These are phyloP conservation scores for Prionailurus bengalensis DNA, from an alignment of 2,113 vertebrate genomes.

Conservation along the genomic window DNA sequence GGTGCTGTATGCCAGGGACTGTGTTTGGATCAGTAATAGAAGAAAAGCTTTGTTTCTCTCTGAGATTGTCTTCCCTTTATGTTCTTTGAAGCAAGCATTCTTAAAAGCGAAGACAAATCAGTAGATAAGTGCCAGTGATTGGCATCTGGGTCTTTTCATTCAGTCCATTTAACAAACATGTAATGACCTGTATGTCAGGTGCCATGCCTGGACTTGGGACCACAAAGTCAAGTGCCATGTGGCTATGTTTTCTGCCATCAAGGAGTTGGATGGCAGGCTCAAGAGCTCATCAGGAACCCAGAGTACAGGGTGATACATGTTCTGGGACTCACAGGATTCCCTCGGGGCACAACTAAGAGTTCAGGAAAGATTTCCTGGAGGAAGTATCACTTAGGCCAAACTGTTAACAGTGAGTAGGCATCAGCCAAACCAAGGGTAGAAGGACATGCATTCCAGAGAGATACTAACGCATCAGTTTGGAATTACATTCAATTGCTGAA, in stretches of 20 bases:
- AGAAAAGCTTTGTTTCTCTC: not conserved
- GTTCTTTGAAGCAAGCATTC: conserved; percentile 49
- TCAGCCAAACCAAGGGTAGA: not conserved
- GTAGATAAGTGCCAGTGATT: conserved; percentile 16
- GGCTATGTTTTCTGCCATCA: not conserved
- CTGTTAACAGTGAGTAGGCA: not conserved
- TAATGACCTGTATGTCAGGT: not conserved
- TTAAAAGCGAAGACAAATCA: conserved; percentile 57
- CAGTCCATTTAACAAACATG: not conserved
- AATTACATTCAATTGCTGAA: not conserved
- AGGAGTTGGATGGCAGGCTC: not conserved
- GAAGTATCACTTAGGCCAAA: not conserved
- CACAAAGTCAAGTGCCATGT: not conserved
- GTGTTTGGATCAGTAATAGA: not conserved
- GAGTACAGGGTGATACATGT: not conserved
- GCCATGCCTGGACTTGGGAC: not conserved
- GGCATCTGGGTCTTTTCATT: conserved; percentile 31
- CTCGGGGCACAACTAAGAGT: not conserved
- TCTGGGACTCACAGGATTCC: not conserved
- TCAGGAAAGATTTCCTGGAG: not conserved
- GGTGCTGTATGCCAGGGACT: not conserved
- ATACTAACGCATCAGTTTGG: not conserved
- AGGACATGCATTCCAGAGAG: not conserved
- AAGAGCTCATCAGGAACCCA: not conserved
- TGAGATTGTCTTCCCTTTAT: conserved; percentile 51